Conservation (phyloP, 1,140 invertebrate genomes). For the Drusus annulatus region DNA sequence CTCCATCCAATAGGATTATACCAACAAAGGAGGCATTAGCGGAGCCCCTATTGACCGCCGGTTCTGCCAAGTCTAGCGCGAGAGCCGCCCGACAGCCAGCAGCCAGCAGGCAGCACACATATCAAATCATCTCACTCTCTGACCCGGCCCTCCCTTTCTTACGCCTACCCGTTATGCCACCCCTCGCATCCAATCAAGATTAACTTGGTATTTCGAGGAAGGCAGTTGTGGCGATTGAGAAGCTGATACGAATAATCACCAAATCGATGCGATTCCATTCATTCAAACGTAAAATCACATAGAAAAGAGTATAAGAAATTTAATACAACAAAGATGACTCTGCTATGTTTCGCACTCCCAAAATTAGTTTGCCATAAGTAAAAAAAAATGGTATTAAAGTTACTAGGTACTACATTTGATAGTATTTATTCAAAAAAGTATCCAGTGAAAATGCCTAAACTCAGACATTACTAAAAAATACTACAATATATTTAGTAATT, state of each 20-base stretch:
- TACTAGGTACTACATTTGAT: no score
- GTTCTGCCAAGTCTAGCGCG: conserved; percentile 10
- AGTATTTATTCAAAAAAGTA: no score
- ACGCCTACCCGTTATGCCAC: neutral
- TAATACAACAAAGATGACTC: no score
- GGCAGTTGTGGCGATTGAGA: neutral
- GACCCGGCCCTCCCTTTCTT: neutral
- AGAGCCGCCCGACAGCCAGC: neutral
- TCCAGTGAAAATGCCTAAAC: no score
- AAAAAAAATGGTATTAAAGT: no score
- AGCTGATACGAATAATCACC: neutral
- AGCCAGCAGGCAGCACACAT: neutral
- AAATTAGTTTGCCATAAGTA: no score
- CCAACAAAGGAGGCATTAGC: conserved; percentile 40
- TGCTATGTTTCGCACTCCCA: no score
- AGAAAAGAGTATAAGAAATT: no score
- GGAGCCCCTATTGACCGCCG: conserved; percentile 1
- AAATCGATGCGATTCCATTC: neutral
- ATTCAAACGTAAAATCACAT: no score
- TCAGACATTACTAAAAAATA: no score
- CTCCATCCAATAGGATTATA: conserved; percentile 26
- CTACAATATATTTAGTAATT: no score
- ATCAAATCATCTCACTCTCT: conserved; percentile 31
- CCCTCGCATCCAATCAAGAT: conserved; percentile 27
- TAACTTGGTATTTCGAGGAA: neutral